Evolutionary conservation across 1,140 invertebrate genomes (phyloP), one percentile per base, ranked within the genome.

Genomic region (Branchinecta lynchi): DNA sequence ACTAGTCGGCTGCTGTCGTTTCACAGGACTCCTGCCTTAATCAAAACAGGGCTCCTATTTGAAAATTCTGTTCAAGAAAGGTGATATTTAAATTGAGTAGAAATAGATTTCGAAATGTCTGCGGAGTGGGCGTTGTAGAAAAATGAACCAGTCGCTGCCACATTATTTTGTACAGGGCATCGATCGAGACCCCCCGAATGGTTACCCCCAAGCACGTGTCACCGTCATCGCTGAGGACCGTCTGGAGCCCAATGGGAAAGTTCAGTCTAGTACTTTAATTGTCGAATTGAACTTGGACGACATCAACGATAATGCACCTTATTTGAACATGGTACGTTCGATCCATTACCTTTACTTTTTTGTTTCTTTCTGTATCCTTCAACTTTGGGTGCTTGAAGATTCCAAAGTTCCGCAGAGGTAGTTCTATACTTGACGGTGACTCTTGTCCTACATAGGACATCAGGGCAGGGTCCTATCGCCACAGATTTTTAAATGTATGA

Each of bases 261-360:
- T 84, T 15, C 77, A 89, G 8, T 79, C 81, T 10, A 81, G 80
- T 0, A 83, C 83, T 0, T 84, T 86, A 0, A 85, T 86, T 76
- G 85, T 95, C 3, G 84, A 86, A 21, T 86, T 94, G 51, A 84
- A 83, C 45, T 76, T 94, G 3, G 83, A 82, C 5, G 91, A 94
- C 74, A 90, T 93, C 69, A 95, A 94, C 76, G 92, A 95, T 75
- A 94, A 94, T 78, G 87, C 88, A 0, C 92, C 92, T 0, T 89
- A 86, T 76, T 80, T 95, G 67, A 86, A 89, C 70, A 88, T 89
- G 75, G 83, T 85, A 79, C 84, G 83, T 81, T 45, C 46, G 9
- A 71, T 71, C 21, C 65, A 45, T 71, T 8, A 21, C 20, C 12
- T 17, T 71, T 66, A 15, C 69, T 17, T 32, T 66, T 45, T 67